These are phyloP conservation scores for Macrosoma leucophasiata DNA, from an alignment of 2,888 invertebrate species.

Conservation along the genomic window DNA sequence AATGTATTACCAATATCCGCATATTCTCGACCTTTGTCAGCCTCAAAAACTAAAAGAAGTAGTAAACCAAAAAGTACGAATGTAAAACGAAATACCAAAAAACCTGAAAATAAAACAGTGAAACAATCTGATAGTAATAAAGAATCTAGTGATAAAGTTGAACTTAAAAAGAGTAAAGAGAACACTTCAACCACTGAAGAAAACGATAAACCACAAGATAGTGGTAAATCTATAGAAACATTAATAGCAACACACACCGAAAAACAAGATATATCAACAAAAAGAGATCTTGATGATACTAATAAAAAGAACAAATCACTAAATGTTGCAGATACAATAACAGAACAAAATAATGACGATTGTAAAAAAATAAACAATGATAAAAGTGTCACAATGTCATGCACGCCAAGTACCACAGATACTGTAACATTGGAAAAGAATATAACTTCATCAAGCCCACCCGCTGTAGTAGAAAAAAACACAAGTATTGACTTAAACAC, in stretches of 20 bases:
- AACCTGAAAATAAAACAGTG: constrained; percentile 10
- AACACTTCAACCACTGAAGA: no score
- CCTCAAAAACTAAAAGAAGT: constrained; percentile 48
- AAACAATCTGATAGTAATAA: constrained; percentile 1
- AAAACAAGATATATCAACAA: neutral
- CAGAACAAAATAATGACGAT: constrained; percentile 4
- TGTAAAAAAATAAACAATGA: constrained; percentile 6
- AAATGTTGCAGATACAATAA: neutral
- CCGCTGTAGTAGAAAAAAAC: constrained; percentile 18
- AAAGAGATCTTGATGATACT: neutral
- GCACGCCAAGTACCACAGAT: no score
- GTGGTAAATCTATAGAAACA: no score
- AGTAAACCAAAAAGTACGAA: constrained; percentile 37
- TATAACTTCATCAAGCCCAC: constrained; percentile 9
- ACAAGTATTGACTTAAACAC: constrained; percentile 21
- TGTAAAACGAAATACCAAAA: constrained; percentile 27
- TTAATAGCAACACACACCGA: no score
- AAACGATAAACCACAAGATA: no score
- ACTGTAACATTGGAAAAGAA: no score
- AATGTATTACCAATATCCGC: constrained; percentile 69
- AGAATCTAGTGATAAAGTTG: constrained; percentile 1
- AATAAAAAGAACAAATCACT: neutral
- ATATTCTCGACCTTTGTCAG: constrained; percentile 62
- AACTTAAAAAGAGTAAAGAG: no score
- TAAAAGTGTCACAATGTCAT: constrained; percentile 8